These are phyloP conservation scores for Trichosurus vulpecula DNA, from an alignment of 2,797 vertebrate genomes.

Conservation along the genomic window DNA sequence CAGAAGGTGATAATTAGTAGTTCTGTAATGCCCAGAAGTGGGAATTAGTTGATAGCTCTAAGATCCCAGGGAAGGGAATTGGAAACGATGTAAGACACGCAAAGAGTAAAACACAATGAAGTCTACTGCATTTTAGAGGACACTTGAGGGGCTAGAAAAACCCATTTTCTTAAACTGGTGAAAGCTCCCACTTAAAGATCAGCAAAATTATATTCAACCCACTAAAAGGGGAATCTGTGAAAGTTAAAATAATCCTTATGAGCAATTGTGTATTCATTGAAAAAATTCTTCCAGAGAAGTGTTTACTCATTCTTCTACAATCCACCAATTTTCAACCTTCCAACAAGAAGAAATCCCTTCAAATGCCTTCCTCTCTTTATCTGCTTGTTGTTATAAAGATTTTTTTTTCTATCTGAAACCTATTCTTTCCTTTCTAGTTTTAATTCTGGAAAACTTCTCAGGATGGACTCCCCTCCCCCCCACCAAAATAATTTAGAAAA, in stretches of 20 bases:
- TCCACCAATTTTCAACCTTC: not conserved
- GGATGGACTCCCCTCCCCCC: not conserved
- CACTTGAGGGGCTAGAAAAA: conserved; percentile 12
- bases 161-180: conserved; percentile 10
- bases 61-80: conserved; percentile 17
- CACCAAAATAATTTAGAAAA: not conserved
- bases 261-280: conserved; percentile 8
- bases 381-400: not conserved
- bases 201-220: not conserved
- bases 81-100: not conserved
- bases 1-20: not conserved
- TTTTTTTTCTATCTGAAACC: not conserved
- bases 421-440: conserved; percentile 9
- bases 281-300: not conserved
- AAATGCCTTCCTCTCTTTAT: not conserved
- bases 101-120: conserved; percentile 18
- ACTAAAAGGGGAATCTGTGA: conserved; percentile 25
- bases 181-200: not conserved
- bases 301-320: conserved; percentile 1
- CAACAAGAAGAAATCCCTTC: not conserved
- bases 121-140: not conserved
- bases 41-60: not conserved
- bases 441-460: not conserved
- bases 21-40: not conserved
- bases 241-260: not conserved